Conservation (phyloP, 2,113 vertebrate genomes). For the Podarcis raffonei region DNA sequence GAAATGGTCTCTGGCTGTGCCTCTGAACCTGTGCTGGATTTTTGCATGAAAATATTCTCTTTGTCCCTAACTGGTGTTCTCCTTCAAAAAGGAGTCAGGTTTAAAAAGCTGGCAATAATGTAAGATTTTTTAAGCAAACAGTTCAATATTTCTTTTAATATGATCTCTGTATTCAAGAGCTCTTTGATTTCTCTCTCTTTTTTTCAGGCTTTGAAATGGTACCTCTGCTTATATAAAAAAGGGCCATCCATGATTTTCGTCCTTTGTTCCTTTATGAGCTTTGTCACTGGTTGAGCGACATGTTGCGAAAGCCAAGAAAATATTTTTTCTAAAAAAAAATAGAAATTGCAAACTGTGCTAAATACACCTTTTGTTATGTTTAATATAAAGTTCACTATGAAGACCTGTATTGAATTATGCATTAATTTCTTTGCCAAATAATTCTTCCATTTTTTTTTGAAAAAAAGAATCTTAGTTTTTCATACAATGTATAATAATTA, state of each 20-base stretch:
- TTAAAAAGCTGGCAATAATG: slow-evolving; percentile 87
- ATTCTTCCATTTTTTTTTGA: slow-evolving; percentile 69
- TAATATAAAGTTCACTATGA: slow-evolving; percentile 80
- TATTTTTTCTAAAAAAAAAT: slow-evolving; percentile 70
- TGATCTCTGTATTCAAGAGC: slow-evolving; percentile 86
- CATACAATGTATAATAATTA: slow-evolving; percentile 81
- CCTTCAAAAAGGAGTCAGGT: slow-evolving; percentile 85
- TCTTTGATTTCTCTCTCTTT: slow-evolving; percentile 84
- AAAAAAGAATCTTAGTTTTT: slow-evolving; percentile 77
- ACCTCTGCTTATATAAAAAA: slow-evolving; percentile 80
- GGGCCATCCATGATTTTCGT: slow-evolving; percentile 82
- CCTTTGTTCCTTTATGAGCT: slow-evolving; percentile 86
- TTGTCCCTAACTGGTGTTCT: slow-evolving; percentile 84
- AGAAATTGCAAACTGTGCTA: slow-evolving; percentile 82
- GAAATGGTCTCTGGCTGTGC: slow-evolving; percentile 86
- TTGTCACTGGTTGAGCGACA: slow-evolving; percentile 79
- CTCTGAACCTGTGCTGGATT: slow-evolving; percentile 84
- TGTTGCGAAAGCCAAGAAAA: slow-evolving; percentile 82
- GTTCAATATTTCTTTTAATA: slow-evolving; percentile 88
- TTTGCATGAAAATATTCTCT: slow-evolving; percentile 89
- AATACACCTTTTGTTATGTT: slow-evolving; percentile 84
- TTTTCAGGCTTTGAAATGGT: slow-evolving; percentile 82
- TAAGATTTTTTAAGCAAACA: slow-evolving; percentile 87
- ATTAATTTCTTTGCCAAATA: slow-evolving; percentile 82
- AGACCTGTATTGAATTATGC: slow-evolving; percentile 77